A percentile compares a stretch with the other conserved stretches of the same genome.
These are phyloP conservation scores for Acanthococcus lagerstroemiae DNA, from an alignment of 2,888 invertebrate genomes.

Conservation along the genomic window DNA sequence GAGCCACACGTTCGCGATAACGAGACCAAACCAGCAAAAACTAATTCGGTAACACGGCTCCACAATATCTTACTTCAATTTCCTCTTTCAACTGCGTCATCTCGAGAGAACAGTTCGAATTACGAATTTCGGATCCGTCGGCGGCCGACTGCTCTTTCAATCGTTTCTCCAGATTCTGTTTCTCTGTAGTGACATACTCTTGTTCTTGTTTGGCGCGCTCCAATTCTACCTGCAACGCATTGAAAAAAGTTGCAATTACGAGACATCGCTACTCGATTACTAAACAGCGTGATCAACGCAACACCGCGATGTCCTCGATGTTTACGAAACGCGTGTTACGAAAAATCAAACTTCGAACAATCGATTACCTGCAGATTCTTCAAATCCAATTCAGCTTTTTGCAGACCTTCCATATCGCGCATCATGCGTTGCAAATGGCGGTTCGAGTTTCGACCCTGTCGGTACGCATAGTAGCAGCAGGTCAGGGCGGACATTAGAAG, in stretches of 20 bases:
- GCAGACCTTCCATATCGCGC: conserved; percentile 83
- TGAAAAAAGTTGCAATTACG: not conserved
- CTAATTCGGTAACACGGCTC: too few species aligned
- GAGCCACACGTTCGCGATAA: not conserved
- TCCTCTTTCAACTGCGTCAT: conserved; percentile 71
- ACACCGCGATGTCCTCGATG: too few species aligned
- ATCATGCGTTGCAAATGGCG: conserved; percentile 82
- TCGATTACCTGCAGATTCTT: conserved; percentile 62
- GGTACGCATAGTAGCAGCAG: conserved; percentile 84
- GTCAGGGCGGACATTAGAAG: conserved; percentile 72
- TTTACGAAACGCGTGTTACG: too few species aligned
- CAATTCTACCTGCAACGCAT: conserved; percentile 49
- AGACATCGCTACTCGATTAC: not conserved
- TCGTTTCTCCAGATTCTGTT: conserved; percentile 69
- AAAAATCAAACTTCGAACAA: not conserved
- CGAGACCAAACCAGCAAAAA: not conserved
- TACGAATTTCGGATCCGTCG: conserved; percentile 49
- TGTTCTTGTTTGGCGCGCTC: conserved; percentile 75
- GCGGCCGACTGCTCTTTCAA: conserved; percentile 62
- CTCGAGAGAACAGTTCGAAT: conserved; percentile 70
- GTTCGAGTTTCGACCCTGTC: conserved; percentile 79
- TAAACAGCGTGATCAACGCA: too few species aligned
- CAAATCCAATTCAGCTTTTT: conserved; percentile 78
- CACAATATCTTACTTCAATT: conserved; percentile 75
- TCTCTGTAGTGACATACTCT: conserved; percentile 70